phyloP scores from a whole-genome alignment of 2,888 invertebrate genomes.

The Mythimna vitellina region DNA sequence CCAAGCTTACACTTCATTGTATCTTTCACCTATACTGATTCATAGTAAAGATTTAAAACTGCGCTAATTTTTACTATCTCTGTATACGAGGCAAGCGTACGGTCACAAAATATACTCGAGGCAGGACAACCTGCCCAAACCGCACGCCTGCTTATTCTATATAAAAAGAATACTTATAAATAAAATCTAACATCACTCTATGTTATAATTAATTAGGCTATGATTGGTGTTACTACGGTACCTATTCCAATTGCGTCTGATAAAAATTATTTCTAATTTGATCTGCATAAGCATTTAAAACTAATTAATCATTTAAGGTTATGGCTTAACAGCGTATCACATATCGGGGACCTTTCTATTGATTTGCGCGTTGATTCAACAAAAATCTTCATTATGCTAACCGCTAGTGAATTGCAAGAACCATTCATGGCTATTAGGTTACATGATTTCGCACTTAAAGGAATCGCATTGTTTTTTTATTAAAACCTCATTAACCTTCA shows the following conservation, averaged over 20 bases:
- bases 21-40: constrained; percentile 84
- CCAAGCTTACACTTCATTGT: constrained; percentile 89
- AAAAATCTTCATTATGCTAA: neutral
- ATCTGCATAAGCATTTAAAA: constrained; percentile 78
- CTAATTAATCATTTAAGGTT: constrained; percentile 71
- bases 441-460: constrained; percentile 13
- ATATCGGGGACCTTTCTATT: constrained; percentile 55
- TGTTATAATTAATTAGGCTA: constrained; percentile 88
- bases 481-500: constrained; percentile 43
- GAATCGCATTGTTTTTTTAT: constrained; percentile 21
- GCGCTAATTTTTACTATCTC: constrained; percentile 80
- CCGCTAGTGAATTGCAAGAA: constrained; percentile 9
- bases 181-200: constrained; percentile 88
- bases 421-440: neutral
- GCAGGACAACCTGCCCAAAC: constrained; percentile 51
- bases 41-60: constrained; percentile 84
- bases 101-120: constrained; percentile 65
- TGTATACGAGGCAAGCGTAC: constrained; percentile 77
- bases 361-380: constrained; percentile 55
- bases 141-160: constrained; percentile 75
- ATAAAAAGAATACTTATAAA: constrained; percentile 85
- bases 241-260: constrained; percentile 75
- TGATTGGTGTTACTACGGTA: constrained; percentile 89
- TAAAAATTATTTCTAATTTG: constrained; percentile 69
- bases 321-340: constrained; percentile 80